Evolutionary conservation across 2,113 vertebrate species (phyloP), one percentile per base, ranked within the genome.

Genomic region (Scopus umbretta): DNA sequence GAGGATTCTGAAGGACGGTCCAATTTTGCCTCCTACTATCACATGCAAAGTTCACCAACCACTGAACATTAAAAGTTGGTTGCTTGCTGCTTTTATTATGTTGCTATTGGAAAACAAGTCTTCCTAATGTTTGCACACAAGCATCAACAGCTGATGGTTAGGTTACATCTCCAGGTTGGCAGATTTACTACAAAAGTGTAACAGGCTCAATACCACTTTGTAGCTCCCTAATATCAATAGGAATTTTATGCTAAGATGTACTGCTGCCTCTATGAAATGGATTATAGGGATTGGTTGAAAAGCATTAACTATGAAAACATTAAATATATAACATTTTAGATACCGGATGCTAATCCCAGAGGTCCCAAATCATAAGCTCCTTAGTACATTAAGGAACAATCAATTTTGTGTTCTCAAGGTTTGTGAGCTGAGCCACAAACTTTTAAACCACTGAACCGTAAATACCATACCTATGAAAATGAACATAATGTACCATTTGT

Each of bases 1-100:
- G 73, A 73, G 49, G 21, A 92, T 75, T 83, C 86, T 86, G 19
- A 36, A 72, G 42, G 30, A 38, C 36, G 30, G 36, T 68, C 80
- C 80, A 56, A 88, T 90, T 78, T 80, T 85, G 25, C 49, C 62
- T 97, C 52, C 38, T 75, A 74, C 18, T 22, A 95, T 62, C 58
- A 42, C 61, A 88, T 43, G 22, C 45, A 90, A 88, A 96, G 94
- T 90, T 94, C 85, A 91, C 76, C 53, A 83, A 61, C 55, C 89
- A 73, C 72, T 96, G 90, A 97, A 94, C 62, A 67, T n/a, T 66
- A 80, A 94, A 94, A 94, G 20, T 8, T 65, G 10, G 9, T 22
- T 55, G 23, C 38, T 61, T 66, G 7, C 47, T 74, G 12, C 52
- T 71, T 53, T 38, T 13, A 25, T 61, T 65, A 71, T 2, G 7